Evolutionary conservation across 2,113 vertebrate genomes (phyloP).

Genomic region (Chinchilla lanigera): DNA sequence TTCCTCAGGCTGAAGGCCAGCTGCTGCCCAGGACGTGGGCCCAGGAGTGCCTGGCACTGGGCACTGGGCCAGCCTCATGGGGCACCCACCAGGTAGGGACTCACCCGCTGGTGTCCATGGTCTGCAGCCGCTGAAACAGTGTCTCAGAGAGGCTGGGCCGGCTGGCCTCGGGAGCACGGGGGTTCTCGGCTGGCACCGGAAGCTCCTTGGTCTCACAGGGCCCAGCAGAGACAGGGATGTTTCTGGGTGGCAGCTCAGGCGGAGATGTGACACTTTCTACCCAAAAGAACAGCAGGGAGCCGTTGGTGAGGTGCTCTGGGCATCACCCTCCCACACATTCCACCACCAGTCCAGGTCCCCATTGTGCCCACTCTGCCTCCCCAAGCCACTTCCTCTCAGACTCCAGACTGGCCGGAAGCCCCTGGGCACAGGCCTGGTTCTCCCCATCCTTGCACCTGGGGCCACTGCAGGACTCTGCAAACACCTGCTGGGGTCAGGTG

Average conservation of each 20-base stretch:
- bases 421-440: neutral
- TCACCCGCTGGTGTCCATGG: constrained; percentile 92
- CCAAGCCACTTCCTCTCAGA: neutral
- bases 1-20: neutral
- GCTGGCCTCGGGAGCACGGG: constrained; percentile 82
- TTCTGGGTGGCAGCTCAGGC: constrained; percentile 94
- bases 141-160: constrained; percentile 89
- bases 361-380: rapidly evolving
- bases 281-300: constrained; percentile 64
- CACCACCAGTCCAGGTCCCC: neutral
- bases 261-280: constrained; percentile 89
- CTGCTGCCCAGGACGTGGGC: neutral
- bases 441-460: neutral
- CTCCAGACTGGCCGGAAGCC: neutral
- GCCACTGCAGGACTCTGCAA: neutral
- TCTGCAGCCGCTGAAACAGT: constrained; percentile 91
- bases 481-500: neutral
- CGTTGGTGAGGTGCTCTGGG: neutral
- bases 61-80: neutral
- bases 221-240: constrained; percentile 79
- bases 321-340: rapidly evolving
- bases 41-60: no score
- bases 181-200: constrained; percentile 55
- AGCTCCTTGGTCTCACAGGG: constrained; percentile 88
- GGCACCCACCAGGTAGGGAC: neutral